Conservation (phyloP, 2,888 invertebrate genomes). For the Crematogaster levior region DNA sequence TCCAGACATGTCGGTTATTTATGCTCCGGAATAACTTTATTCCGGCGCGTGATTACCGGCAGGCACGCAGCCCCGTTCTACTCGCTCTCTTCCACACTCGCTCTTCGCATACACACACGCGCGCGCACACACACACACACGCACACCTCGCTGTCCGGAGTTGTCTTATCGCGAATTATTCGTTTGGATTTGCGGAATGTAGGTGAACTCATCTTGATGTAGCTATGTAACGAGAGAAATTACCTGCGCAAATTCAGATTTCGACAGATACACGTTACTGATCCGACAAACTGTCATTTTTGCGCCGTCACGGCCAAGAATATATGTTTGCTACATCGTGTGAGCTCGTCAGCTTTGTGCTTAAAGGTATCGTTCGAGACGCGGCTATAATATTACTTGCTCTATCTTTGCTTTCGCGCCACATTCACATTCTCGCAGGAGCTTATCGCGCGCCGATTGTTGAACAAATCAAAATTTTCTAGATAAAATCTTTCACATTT, state of each 20-base stretch:
- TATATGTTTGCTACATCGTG: constrained; percentile 9
- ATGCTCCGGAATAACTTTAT: constrained; percentile 85
- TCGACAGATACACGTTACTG: not conserved
- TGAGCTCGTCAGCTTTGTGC: constrained; percentile 16
- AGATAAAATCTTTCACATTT: not conserved
- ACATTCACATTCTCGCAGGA: not conserved
- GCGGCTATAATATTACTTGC: constrained; percentile 13
- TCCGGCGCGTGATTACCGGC: constrained; percentile 84
- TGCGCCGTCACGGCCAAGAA: constrained; percentile 18
- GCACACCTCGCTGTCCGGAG: constrained; percentile 14
- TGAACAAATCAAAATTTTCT: not conserved
- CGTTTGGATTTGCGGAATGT: constrained; percentile 60
- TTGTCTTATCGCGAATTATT: constrained; percentile 56
- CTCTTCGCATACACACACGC: not conserved
- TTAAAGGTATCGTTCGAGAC: constrained; percentile 20
- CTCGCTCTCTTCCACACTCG: constrained; percentile 28
- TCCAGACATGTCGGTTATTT: constrained; percentile 85
- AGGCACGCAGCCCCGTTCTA: constrained; percentile 82
- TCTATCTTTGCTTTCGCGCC: not conserved
- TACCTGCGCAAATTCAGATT: constrained; percentile 3
- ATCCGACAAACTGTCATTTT: constrained; percentile 34
- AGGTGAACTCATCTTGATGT: constrained; percentile 63
- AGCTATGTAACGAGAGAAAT: constrained; percentile 53
- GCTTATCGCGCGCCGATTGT: not conserved
- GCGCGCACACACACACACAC: not conserved